Evolutionary conservation across 2,888 invertebrate genomes (phyloP).

Genomic region (Yponomeuta malinellus): DNA sequence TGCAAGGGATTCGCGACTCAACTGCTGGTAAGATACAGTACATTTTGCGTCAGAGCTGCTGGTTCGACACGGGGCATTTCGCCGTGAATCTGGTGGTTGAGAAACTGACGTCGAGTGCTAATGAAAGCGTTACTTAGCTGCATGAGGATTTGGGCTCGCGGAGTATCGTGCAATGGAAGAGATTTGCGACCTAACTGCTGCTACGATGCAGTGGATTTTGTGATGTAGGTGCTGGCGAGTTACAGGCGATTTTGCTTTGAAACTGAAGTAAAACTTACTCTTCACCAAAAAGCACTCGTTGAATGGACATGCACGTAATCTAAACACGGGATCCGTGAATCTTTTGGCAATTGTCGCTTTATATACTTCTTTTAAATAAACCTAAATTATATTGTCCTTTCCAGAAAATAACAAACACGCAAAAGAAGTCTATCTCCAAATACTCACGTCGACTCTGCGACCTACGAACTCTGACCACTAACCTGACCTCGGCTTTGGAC

Average conservation of each 20-base stretch:
- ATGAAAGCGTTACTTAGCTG: too few species aligned
- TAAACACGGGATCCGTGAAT: not conserved
- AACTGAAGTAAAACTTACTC: not conserved
- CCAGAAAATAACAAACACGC: constrained; percentile 78
- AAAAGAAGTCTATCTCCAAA: constrained; percentile 78
- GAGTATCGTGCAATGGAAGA: too few species aligned
- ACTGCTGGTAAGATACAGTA: constrained; percentile 74
- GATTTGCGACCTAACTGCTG: too few species aligned
- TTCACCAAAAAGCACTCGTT: too few species aligned
- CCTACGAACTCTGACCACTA: constrained; percentile 66
- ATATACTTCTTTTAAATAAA: too few species aligned
- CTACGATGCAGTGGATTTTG: not conserved
- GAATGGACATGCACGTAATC: not conserved
- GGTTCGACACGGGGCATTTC: too few species aligned
- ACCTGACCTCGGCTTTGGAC: constrained; percentile 48
- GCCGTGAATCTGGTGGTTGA: too few species aligned
- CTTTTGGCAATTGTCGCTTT: too few species aligned
- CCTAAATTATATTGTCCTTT: constrained; percentile 31
- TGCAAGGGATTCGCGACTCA: constrained; percentile 91
- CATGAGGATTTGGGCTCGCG: too few species aligned
- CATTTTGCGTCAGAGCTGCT: too few species aligned
- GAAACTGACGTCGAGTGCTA: too few species aligned
- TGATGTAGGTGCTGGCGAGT: not conserved
- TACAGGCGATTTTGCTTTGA: not conserved
- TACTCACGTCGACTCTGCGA: constrained; percentile 75